These are phyloP conservation scores for Mus spretus DNA, from an alignment of 2,797 vertebrate genomes.

Conservation along the genomic window DNA sequence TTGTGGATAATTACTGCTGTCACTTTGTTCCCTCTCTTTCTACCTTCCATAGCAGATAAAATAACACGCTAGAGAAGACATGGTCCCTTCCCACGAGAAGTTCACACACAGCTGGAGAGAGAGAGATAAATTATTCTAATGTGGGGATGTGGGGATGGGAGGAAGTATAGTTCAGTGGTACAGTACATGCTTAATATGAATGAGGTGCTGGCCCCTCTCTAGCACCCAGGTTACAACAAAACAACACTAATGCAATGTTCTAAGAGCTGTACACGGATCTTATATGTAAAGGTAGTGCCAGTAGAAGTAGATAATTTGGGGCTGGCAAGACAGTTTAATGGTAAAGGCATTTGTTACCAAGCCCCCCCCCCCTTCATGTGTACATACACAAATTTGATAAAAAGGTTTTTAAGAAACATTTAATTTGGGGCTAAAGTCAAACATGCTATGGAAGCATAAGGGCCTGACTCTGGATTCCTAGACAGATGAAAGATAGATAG, in stretches of 20 bases:
- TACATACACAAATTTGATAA: neutral
- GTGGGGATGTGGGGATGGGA: neutral
- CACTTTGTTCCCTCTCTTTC: neutral
- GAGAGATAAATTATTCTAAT: neutral
- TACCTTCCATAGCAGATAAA: slow-evolving; percentile 16
- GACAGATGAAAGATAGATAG: neutral
- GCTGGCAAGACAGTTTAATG: neutral
- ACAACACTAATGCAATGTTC: neutral
- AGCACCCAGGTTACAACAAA: neutral
- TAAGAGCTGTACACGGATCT: neutral
- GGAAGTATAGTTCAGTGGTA: neutral
- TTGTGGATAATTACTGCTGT: neutral
- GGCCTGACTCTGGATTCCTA: neutral
- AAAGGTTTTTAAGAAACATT: neutral
- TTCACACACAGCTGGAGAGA: neutral
- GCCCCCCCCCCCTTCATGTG: neutral
- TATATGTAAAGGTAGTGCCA: neutral
- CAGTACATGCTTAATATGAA: neutral
- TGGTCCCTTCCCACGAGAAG: neutral
- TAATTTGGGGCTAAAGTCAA: neutral
- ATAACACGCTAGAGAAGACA: neutral
- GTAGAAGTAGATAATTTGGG: slow-evolving; percentile 30
- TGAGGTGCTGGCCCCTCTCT: neutral
- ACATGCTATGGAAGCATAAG: neutral
- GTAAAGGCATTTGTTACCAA: neutral